phyloP scores from a whole-genome alignment of 2,797 vertebrate genomes.

The Scolopax rusticola region DNA sequence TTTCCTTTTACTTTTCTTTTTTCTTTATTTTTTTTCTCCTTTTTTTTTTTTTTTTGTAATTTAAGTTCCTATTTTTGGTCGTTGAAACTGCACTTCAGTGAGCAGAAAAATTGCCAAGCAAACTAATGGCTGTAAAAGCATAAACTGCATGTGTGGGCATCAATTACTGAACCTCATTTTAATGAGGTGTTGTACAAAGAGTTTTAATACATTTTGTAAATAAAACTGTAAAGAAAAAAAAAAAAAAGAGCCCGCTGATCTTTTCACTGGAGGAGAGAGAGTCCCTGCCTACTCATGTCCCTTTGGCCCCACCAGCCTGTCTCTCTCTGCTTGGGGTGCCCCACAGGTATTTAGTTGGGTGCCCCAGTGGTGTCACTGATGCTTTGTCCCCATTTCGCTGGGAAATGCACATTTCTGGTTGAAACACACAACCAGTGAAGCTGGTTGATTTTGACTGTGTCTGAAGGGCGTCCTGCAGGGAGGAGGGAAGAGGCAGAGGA shows the following conservation, averaged over 20 bases:
- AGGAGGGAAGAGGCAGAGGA: neutral
- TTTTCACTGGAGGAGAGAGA: neutral
- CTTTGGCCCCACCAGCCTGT: neutral
- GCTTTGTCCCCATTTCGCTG: neutral
- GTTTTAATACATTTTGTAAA: constrained; percentile 99
- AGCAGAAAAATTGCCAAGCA: constrained; percentile 88
- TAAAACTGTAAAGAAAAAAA: constrained; percentile 96
- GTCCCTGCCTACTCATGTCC: neutral
- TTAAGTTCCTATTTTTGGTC: constrained; percentile 72
- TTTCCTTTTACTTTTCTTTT: constrained; percentile 37
- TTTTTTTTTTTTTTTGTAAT: constrained; percentile 41
- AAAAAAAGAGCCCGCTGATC: neutral
- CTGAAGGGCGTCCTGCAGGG: neutral
- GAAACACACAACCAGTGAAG: neutral
- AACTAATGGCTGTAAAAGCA: constrained; percentile 91
- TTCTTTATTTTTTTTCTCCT: neutral
- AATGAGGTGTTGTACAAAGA: constrained; percentile 96
- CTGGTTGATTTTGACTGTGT: neutral
- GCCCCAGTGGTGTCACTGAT: fast-evolving
- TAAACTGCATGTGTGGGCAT: constrained; percentile 95
- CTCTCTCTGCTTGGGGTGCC: neutral
- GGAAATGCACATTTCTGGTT: neutral
- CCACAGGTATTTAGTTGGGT: neutral
- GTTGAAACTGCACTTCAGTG: constrained; percentile 89
- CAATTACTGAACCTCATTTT: constrained; percentile 91